Conservation (phyloP, 2,113 vertebrate genomes). For the Phoxinus phoxinus region DNA sequence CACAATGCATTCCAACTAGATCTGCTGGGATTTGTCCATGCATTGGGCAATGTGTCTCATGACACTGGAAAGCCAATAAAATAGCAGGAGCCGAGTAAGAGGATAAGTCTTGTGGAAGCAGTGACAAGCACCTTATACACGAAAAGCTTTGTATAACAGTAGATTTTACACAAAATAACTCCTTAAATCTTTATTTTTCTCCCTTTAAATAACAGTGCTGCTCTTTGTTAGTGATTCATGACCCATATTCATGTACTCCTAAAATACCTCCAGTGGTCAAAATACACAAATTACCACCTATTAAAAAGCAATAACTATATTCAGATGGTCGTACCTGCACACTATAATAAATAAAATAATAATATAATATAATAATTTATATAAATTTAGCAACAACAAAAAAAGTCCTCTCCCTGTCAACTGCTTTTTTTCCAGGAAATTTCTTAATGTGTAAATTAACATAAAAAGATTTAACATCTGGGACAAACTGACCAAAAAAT, state of each 20-base stretch:
- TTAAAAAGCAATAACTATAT: slow-evolving; percentile 24
- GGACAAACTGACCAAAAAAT: too few relatives aligned
- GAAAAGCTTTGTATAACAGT: slow-evolving; percentile 31
- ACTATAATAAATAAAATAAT: not conserved
- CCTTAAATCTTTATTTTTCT: slow-evolving; percentile 25
- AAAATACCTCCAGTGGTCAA: not conserved
- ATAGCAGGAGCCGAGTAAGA: slow-evolving; percentile 12
- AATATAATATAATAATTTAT: not conserved
- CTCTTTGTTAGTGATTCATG: slow-evolving; percentile 47
- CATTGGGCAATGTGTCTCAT: slow-evolving; percentile 51
- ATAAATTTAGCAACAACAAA: too few relatives aligned
- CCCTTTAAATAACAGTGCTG: slow-evolving; percentile 45
- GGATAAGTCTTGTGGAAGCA: slow-evolving; percentile 36
- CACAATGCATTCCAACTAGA: slow-evolving; percentile 15
- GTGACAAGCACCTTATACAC: slow-evolving; percentile 19
- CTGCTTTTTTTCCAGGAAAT: too few relatives aligned
- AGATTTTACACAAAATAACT: slow-evolving; percentile 34
- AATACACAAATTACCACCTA: slow-evolving; percentile 30
- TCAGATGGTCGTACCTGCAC: not conserved
- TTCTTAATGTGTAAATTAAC: too few relatives aligned
- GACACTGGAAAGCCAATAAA: slow-evolving; percentile 41
- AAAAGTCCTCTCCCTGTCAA: too few relatives aligned
- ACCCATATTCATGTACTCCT: slow-evolving; percentile 23
- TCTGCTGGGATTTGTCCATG: slow-evolving; percentile 24
- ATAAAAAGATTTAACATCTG: too few relatives aligned